These are phyloP conservation scores for Pristionchus pacificus DNA, from an alignment of 1,140 invertebrate genomes.

Conservation along the genomic window DNA sequence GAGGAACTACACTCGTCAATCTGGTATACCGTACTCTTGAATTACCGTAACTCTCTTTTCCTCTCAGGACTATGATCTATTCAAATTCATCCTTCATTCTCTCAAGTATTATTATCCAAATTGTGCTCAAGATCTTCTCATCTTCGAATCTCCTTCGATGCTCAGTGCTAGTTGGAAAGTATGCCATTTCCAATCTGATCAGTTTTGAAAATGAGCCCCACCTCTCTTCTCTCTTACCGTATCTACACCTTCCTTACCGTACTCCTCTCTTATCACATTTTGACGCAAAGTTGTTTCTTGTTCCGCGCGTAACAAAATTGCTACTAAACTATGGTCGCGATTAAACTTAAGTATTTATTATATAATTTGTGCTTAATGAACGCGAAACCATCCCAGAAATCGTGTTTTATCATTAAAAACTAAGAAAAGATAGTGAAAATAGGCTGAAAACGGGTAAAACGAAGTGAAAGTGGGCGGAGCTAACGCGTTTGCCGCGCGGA, in stretches of 20 bases:
- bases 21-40: conserved; percentile 11
- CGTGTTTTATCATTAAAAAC: no score
- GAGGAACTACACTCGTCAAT: conserved; percentile 14
- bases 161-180: conserved; percentile 32
- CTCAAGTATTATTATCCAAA: conserved; percentile 29
- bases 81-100: conserved; percentile 28
- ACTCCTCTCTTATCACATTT: no score
- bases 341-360: no score
- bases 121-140: conserved; percentile 12
- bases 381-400: no score
- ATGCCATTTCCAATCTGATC: neutral
- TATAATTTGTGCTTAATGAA: no score
- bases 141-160: conserved; percentile 23
- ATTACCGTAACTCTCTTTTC: neutral
- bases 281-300: no score
- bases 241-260: conserved; percentile 1
- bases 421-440: no score
- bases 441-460: no score
- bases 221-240: neutral
- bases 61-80: conserved; percentile 21
- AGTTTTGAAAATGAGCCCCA: neutral
- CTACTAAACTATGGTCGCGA: no score
- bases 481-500: no score
- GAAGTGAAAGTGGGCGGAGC: no score
- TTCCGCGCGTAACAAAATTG: no score